Conservation (phyloP, 2,113 vertebrate species). For the Amphiprion percula region DNA sequence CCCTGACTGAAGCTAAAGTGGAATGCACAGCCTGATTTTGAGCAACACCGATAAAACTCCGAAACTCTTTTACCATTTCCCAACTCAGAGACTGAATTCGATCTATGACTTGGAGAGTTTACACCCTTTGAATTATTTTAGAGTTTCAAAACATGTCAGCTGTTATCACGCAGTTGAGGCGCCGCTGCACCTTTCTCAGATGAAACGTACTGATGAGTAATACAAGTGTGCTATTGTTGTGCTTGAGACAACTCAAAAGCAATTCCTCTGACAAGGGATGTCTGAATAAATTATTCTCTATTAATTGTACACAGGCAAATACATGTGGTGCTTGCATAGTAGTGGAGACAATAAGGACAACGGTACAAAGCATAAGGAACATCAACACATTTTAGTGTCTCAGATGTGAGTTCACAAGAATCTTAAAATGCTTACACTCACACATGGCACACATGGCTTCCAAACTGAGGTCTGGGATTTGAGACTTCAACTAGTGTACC, state of each 20-base stretch:
- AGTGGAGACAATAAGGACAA: conserved; percentile 30
- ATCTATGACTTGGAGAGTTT: conserved; percentile 22
- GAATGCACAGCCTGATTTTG: conserved; percentile 29
- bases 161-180: conserved; percentile 20
- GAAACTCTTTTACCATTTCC: conserved; percentile 9
- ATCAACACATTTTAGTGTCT: conserved; percentile 36
- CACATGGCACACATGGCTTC: conserved; percentile 11
- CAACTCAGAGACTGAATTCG: conserved; percentile 20
- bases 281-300: conserved; percentile 44
- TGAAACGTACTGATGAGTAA: conserved; percentile 27
- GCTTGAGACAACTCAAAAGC: conserved; percentile 23
- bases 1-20: conserved; percentile 33
- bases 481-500: conserved; percentile 9
- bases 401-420: conserved; percentile 40
- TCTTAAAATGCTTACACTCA: conserved; percentile 31
- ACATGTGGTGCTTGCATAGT: conserved; percentile 1
- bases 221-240: conserved; percentile 25
- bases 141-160: conserved; percentile 17
- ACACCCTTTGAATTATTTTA: conserved; percentile 36
- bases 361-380: conserved; percentile 26
- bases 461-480: conserved; percentile 32
- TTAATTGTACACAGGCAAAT: conserved; percentile 29
- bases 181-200: conserved; percentile 17
- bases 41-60: conserved; percentile 28
- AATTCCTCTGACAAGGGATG: conserved; percentile 37